Conservation (phyloP, 2,797 vertebrate species). For the Oreortyx pictus region DNA sequence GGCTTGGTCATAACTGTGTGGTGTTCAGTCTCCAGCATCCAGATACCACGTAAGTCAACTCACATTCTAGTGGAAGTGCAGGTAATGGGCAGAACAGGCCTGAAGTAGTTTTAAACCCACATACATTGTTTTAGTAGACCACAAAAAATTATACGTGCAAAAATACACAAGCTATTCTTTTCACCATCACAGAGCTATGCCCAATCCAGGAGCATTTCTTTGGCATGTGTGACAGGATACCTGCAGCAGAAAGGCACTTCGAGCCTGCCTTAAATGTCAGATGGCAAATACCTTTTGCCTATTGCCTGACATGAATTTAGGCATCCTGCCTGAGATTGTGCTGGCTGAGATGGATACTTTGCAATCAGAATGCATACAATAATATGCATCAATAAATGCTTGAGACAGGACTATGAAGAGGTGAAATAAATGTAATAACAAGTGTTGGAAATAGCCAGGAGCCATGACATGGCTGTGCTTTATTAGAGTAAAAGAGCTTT, state of each 20-base stretch:
- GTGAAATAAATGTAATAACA: constrained; percentile 12
- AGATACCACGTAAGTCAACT: not conserved
- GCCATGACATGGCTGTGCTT: not conserved
- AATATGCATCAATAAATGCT: not conserved
- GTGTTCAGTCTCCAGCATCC: not conserved
- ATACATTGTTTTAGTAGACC: not conserved
- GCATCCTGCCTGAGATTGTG: not conserved
- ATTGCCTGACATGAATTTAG: not conserved
- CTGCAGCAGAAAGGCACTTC: not conserved
- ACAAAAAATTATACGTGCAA: not conserved
- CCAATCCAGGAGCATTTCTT: not conserved
- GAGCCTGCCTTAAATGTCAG: not conserved
- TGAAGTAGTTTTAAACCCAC: not conserved
- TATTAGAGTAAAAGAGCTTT: constrained; percentile 22
- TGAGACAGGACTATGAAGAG: constrained; percentile 27
- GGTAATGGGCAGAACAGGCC: not conserved
- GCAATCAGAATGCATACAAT: not conserved
- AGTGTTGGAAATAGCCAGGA: constrained; percentile 40
- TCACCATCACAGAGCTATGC: not conserved
- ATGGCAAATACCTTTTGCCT: not conserved
- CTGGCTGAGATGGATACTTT: not conserved
- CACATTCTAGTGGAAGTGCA: not conserved
- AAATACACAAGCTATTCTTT: not conserved
- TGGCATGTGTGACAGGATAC: not conserved
- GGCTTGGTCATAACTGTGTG: not conserved